Base-by-base conservation (phyloP, 2,888 invertebrate species). In the Meta bourneti region DNA sequence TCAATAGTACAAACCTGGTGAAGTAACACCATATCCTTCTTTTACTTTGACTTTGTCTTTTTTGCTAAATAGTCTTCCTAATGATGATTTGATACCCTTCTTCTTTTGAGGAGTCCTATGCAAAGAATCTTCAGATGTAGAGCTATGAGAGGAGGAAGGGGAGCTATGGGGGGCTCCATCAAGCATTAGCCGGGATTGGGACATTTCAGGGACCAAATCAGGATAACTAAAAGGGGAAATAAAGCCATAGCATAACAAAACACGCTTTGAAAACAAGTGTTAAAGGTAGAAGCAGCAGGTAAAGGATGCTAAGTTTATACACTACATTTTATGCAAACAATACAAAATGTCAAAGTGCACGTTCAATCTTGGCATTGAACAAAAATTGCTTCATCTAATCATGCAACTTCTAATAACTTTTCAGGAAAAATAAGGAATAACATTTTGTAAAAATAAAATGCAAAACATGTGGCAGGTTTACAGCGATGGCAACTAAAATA, bases 51-150 rank as follows among this genome's bases (percentile, higher is more conserved):
- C 83, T 70, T 92, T 92, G n/a, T 92, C 92, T 51, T 92, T 92
- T 61, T 90, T 92, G 82, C 90, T 92, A 48, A 92, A 92, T 7
- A 92, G 48, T 20, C 99, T 77, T 51, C 92, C 99, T 90, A 99
- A 96, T 82, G 98, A 98, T 93, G 98, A 98, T 95, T 99, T 99
- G 95, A 99, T 97, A 93, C 99, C 99, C 94, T 98, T 97, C 95
- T 98, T 99, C 96, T 98, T 98, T 95, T 98, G 97, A 93, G 92
- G 90, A 7, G 92, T 94, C 94, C 95, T 95, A 93, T 96, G 96
- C 94, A 98, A 96, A 92, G 98, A 98, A 96, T 98, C 99, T 96
- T 99, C 99, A 95, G 98, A 98, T 96, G 97, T 97, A 95, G 97
- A 97, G 95, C 97, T 97, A 95, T 97, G 96, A 95, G 97, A 96